Evolutionary conservation across 2,888 invertebrate genomes (phyloP).

Genomic region (Cheilosia vulpina): DNA sequence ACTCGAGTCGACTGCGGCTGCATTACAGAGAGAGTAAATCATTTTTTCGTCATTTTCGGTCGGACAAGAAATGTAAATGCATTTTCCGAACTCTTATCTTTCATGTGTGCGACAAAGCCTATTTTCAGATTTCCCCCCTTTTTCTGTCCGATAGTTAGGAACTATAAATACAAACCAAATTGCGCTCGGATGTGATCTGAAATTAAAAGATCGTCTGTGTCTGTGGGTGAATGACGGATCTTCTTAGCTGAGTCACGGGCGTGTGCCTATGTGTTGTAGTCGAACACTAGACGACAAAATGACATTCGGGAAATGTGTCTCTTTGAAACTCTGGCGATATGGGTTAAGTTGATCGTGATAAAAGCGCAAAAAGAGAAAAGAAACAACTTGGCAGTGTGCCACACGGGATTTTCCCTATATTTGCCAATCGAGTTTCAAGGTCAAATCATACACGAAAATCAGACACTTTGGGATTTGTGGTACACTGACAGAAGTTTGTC

Average conservation of each 20-base stretch:
- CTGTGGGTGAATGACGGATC: constrained; percentile 9
- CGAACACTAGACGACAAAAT: constrained; percentile 22
- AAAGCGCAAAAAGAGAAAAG: neutral
- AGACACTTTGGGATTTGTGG: neutral
- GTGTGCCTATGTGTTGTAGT: constrained; percentile 19
- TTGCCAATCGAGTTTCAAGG: constrained; percentile 31
- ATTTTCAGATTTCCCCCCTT: constrained; percentile 57
- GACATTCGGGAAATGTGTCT: constrained; percentile 26
- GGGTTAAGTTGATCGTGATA: constrained; percentile 15
- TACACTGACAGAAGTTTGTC: constrained; percentile 11
- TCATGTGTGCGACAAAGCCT: constrained; percentile 33
- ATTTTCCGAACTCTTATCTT: constrained; percentile 52
- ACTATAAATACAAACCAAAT: constrained; percentile 54
- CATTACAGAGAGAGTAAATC: constrained; percentile 31
- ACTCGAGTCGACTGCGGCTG: neutral
- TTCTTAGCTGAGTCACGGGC: constrained; percentile 18
- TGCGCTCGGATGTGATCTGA: neutral
- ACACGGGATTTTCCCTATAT: constrained; percentile 28
- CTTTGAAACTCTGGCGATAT: neutral
- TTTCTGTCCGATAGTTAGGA: constrained; percentile 29
- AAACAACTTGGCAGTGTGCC: constrained; percentile 45
- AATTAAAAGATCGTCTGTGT: neutral
- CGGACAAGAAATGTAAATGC: constrained; percentile 39
- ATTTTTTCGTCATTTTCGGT: constrained; percentile 27
- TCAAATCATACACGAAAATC: constrained; percentile 5